Evolutionary conservation across 2,797 vertebrate species (phyloP).

Genomic region (Gila robusta): DNA sequence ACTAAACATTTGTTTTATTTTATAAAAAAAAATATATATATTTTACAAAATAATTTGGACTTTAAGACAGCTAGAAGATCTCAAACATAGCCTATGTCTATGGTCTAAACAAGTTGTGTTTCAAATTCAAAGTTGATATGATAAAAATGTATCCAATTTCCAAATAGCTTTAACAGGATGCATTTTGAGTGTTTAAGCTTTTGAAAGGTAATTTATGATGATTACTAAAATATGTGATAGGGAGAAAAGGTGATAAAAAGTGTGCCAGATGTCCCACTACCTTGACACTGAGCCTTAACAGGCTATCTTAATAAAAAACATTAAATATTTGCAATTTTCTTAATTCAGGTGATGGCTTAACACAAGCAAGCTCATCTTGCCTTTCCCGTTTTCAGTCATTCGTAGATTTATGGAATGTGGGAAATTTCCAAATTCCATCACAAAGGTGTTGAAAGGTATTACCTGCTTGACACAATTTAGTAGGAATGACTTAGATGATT

Average conservation of each 20-base stretch:
- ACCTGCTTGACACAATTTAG: slow-evolving; percentile 6
- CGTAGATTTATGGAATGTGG: not conserved
- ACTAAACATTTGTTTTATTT: not conserved
- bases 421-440: slow-evolving; percentile 44
- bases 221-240: not conserved
- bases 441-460: slow-evolving; percentile 31
- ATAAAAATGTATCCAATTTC: not conserved
- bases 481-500: slow-evolving; percentile 47
- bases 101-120: not conserved
- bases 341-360: not conserved
- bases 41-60: not conserved
- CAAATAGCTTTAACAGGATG: not conserved
- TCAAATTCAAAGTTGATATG: not conserved
- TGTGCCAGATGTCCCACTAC: not conserved
- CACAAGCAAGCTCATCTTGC: not conserved
- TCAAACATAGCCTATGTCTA: not conserved
- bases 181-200: not conserved
- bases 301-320: not conserved
- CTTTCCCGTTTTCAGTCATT: not conserved
- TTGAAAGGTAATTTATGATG: not conserved
- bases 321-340: not conserved
- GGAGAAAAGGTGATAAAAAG: not conserved
- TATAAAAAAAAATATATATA: not conserved
- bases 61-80: not conserved
- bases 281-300: not conserved